Percentiles rank a stretch among this genome's conserved stretches.
Evolutionary conservation across 2,113 vertebrate genomes (phyloP).

Genomic region (Paradoxurus hermaphroditus): DNA sequence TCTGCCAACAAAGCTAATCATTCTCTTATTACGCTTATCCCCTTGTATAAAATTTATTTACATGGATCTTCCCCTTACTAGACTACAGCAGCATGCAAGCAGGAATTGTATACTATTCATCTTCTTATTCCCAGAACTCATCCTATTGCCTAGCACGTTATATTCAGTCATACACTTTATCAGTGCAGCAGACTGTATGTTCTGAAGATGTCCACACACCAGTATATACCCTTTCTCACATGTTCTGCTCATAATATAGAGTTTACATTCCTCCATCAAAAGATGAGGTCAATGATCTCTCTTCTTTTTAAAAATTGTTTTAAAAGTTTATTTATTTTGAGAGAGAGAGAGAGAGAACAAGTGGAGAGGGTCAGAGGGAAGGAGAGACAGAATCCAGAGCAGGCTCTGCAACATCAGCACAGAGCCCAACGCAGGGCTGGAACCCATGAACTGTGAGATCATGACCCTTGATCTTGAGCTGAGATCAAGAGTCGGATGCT

Average conservation of each 20-base stretch:
- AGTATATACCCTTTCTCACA: not conserved
- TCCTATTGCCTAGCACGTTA: not conserved
- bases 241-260: not conserved
- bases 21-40: not conserved
- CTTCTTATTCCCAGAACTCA: not conserved
- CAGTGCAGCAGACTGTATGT: not conserved
- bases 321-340: no score
- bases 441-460: no score
- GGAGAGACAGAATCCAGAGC: no score
- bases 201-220: not conserved
- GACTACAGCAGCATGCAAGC: no score
- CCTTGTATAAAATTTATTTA: not conserved
- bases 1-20: not conserved
- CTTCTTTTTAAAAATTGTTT: not conserved
- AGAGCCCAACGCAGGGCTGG: no score
- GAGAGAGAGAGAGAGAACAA: no score
- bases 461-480: no score
- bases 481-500: no score
- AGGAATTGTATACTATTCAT: not conserved
- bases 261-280: not conserved
- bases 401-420: no score
- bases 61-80: not conserved
- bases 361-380: no score
- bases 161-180: not conserved
- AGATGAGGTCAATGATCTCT: not conserved